Evolutionary conservation across 2,113 vertebrate species (phyloP).

Genomic region (Trinectes maculatus): DNA sequence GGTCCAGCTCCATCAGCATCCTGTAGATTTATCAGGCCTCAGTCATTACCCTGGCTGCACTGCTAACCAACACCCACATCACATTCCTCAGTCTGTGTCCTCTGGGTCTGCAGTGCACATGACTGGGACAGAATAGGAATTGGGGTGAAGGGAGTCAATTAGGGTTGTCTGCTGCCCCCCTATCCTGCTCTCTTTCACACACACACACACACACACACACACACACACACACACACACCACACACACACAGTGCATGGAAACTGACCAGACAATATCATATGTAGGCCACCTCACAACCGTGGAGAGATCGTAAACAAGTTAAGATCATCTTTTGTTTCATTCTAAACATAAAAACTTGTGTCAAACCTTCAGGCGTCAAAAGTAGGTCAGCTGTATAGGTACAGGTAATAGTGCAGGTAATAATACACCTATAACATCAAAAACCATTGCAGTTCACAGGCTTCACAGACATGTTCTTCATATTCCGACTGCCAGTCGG

Average conservation of each 20-base stretch:
- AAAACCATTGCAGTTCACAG: too few species aligned
- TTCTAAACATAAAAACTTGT: background rate
- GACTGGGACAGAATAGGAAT: background rate
- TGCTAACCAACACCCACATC: background rate
- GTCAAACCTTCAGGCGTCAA: too few species aligned
- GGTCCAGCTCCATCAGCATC: background rate
- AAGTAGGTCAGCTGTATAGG: too few species aligned
- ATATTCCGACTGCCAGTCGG: background rate
- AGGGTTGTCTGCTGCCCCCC: conserved; percentile 21
- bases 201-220: conserved; percentile 1
- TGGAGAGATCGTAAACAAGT: conserved; percentile 16
- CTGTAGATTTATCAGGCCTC: background rate
- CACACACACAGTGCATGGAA: conserved; percentile 21
- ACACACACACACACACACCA: background rate
- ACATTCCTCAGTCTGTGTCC: conserved; percentile 4
- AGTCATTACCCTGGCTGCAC: background rate
- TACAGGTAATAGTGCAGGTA: too few species aligned
- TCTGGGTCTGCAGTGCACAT: conserved; percentile 11
- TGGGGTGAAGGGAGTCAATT: conserved; percentile 26
- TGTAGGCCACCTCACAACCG: conserved; percentile 55
- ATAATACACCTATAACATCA: too few species aligned
- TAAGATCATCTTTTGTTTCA: background rate
- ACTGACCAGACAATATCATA: conserved; percentile 36
- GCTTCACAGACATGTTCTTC: background rate
- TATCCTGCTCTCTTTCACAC: background rate